phyloP scores from a whole-genome alignment of 2,888 invertebrate genomes.

The Temnothorax ravouxi region DNA sequence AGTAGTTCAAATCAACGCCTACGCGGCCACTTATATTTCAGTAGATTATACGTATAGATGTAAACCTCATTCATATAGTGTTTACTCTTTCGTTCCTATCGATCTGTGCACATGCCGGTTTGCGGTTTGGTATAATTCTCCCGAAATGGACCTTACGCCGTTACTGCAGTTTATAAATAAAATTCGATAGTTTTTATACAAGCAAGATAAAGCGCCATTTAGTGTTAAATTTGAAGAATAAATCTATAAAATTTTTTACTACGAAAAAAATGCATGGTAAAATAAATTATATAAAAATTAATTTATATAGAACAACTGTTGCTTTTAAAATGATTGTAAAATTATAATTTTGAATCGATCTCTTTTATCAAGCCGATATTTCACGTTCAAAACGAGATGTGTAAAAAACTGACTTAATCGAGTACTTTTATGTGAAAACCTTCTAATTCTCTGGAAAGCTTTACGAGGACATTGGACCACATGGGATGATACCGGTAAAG shows the following conservation, averaged over 20 bases:
- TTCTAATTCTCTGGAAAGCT: neutral
- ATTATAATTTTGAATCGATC: neutral
- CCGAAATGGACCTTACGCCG: neutral
- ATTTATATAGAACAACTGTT: neutral
- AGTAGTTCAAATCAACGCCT: constrained; percentile 48
- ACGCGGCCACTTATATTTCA: constrained; percentile 37
- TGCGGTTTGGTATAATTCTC: neutral
- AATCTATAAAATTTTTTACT: neutral
- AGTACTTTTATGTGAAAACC: neutral
- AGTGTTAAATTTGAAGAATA: neutral
- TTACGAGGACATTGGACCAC: neutral
- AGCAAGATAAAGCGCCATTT: neutral
- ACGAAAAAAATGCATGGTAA: neutral
- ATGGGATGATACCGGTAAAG: neutral
- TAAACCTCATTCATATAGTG: constrained; percentile 8
- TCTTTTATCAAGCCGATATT: neutral
- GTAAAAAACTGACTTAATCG: neutral
- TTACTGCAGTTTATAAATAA: neutral
- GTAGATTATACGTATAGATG: neutral
- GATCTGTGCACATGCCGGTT: neutral
- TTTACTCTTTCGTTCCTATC: neutral
- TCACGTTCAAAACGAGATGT: neutral
- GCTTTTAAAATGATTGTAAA: constrained; percentile 2
- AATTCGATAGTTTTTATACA: neutral
- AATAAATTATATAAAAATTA: neutral